Conservation (phyloP, 2,888 invertebrate genomes). For the Lucinisca nassula region DNA sequence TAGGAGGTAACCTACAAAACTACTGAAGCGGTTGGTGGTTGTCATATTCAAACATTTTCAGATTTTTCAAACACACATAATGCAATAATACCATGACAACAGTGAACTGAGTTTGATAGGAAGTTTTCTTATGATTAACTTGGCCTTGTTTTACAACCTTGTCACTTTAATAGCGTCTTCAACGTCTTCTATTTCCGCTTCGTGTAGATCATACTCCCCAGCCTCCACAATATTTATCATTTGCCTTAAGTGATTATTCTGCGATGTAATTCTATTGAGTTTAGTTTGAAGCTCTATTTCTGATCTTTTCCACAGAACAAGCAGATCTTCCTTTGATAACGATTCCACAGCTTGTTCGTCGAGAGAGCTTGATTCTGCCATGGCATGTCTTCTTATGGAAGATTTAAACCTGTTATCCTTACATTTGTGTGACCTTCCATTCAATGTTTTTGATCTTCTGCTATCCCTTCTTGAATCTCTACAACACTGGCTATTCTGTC, state of each 20-base stretch:
- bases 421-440: neutral
- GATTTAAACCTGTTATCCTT: constrained; percentile 83
- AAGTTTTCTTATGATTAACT: too few species aligned
- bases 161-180: neutral
- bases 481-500: neutral
- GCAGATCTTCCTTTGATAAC: constrained; percentile 93
- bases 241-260: constrained; percentile 68
- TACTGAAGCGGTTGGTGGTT: too few species aligned
- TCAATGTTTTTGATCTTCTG: neutral
- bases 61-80: too few species aligned
- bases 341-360: constrained; percentile 87
- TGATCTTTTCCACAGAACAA: constrained; percentile 93
- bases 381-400: constrained; percentile 78
- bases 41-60: too few species aligned
- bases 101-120: too few species aligned
- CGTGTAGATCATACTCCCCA: neutral
- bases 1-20: too few species aligned
- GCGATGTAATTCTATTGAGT: constrained; percentile 88
- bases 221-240: constrained; percentile 54
- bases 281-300: constrained; percentile 93
- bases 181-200: neutral
- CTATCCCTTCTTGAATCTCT: neutral
- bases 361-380: constrained; percentile 74
- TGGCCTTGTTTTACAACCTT: too few species aligned
- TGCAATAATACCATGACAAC: too few species aligned